Conservation (phyloP, 2,888 invertebrate genomes). For the Patella ulyssiponensis region DNA sequence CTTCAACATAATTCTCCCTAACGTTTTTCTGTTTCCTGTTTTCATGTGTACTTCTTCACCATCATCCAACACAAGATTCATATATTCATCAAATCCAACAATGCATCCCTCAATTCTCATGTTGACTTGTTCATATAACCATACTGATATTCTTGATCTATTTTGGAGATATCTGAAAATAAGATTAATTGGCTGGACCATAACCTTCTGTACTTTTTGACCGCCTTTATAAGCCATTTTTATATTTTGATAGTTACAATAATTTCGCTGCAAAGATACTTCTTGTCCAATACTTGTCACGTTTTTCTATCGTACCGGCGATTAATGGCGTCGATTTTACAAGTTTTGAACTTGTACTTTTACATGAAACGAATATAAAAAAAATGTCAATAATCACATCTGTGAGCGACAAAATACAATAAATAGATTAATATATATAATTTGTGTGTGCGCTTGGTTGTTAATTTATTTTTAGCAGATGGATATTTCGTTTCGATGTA, state of each 20-base stretch:
- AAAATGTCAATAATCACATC: no score
- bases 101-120: conserved; percentile 94
- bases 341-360: background rate
- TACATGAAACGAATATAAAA: no score
- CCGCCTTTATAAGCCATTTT: conserved; percentile 93
- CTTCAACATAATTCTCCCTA: conserved; percentile 82
- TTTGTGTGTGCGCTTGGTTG: no score
- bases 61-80: conserved; percentile 98
- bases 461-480: no score
- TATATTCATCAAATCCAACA: conserved; percentile 96
- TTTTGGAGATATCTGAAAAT: conserved; percentile 97
- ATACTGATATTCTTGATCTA: conserved; percentile 94
- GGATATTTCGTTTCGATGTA: no score
- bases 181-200: conserved; percentile 98
- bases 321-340: conserved; percentile 36
- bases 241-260: background rate
- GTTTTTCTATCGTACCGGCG: conserved; percentile 45
- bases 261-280: conserved; percentile 7
- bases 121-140: conserved; percentile 97
- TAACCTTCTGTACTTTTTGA: conserved; percentile 95
- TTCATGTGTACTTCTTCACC: conserved; percentile 96
- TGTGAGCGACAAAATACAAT: no score
- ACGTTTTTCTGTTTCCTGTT: conserved; percentile 80
- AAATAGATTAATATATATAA: no score
- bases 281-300: conserved; percentile 24